These are phyloP conservation scores for Nyctereutes procyonoides DNA, from an alignment of 2,113 vertebrate genomes.

Conservation along the genomic window DNA sequence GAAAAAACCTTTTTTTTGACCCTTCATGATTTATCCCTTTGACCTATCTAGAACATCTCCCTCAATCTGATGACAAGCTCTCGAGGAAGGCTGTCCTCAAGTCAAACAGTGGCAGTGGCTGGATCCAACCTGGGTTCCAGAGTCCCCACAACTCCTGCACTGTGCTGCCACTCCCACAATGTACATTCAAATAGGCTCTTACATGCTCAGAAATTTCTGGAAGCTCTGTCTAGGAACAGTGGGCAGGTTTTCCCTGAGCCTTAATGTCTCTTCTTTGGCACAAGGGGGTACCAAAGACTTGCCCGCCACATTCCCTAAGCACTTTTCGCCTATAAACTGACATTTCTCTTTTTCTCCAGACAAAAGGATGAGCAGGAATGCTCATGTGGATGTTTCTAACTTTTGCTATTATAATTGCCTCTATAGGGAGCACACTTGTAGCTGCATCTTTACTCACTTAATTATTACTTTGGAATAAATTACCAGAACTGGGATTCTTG, in stretches of 20 bases:
- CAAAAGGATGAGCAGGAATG: no score
- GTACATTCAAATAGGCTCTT: fast-evolving
- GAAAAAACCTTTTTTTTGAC: not conserved
- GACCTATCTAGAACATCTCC: not conserved
- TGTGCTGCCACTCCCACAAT: not conserved
- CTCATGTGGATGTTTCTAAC: not conserved
- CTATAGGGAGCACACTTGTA: conserved; percentile 59
- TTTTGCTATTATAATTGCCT: conserved; percentile 60
- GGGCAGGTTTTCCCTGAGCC: not conserved
- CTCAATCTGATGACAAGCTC: not conserved
- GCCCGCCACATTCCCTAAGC: not conserved
- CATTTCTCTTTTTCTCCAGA: not conserved
- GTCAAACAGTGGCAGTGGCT: no score
- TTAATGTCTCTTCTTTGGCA: not conserved
- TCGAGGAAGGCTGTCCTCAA: not conserved
- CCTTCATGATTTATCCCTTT: not conserved
- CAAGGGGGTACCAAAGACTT: no score
- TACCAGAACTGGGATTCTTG: conserved; percentile 12
- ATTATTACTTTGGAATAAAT: conserved; percentile 72
- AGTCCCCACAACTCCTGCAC: not conserved
- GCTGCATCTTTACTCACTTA: conserved; percentile 67
- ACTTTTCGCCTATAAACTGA: no score
- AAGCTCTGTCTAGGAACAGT: not conserved
- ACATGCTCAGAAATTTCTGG: not conserved
- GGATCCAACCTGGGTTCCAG: not conserved